Evolutionary conservation across 1,140 invertebrate genomes (phyloP), one percentile per base, ranked within the genome.

Genomic region (Leptopilina boulardi): DNA sequence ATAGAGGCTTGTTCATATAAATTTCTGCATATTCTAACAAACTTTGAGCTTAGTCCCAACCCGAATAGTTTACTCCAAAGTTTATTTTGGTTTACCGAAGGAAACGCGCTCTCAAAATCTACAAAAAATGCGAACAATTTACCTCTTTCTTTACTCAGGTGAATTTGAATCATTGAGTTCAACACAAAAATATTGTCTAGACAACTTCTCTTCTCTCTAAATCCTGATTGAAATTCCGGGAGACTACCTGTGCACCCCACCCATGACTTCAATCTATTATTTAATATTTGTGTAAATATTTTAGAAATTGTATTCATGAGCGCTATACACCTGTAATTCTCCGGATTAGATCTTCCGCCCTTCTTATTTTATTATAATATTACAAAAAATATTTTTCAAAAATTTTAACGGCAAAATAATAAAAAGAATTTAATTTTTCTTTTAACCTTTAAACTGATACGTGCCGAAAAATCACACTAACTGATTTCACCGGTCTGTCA

Each of bases 261-360:
- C 18, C 71, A 47, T n/a, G 15, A n/a, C 41, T 79, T 51, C 18
- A 51, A 51, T 19, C 47, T 18, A 6, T 51, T 51, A 8, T 51
- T 51, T 13, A 18, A n/a, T 13, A 19, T 51, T 18, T 51, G 47
- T 2, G 47, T 51, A 8, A 51, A 51, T 2, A 51, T 13, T 19
- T 51, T 51, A 2, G 47, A 5, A 51, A 51, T 18, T n/a, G 47
- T 51, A 8, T 51, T 51, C 18, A 51, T 74, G 18, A 59, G 44
- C 21, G 30, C 21, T 21, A 34, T 73, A 30, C 30, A 54, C n/a
- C 18, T 51, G 18, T 51, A 51, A 51, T n/a, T 51, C 1, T 2
- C 2, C 13, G 47, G 47, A 1, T 51, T n/a, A 3, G 47, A 51
- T 51, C 18, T 51, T 18, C 2, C 18, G 18, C 47, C 47, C 13